Evolutionary conservation across 2,888 invertebrate species (phyloP).

Genomic region (Amphipoea lucens): DNA sequence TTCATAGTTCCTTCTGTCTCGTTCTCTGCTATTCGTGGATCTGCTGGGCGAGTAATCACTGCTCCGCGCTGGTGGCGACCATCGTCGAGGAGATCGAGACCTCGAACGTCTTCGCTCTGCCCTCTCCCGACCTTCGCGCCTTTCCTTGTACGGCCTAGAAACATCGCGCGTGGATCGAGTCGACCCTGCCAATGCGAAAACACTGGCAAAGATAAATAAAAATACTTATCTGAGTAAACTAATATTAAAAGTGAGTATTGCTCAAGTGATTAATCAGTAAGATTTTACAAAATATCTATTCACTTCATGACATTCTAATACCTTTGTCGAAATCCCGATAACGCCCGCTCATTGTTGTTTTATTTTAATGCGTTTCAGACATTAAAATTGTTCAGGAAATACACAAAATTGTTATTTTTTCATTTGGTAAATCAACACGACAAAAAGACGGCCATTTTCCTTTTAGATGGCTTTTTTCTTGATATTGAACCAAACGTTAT

Average conservation of each 20-base stretch:
- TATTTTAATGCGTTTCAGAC: conserved; percentile 33
- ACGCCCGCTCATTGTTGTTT: conserved; percentile 78
- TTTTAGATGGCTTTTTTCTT: conserved; percentile 32
- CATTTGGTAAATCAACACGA: conserved; percentile 30
- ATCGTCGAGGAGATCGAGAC: conserved; percentile 78
- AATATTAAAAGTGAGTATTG: conserved; percentile 54
- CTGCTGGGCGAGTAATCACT: conserved; percentile 65
- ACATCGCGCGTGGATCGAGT: conserved; percentile 90
- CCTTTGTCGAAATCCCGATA: conserved; percentile 80
- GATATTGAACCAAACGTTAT: conserved; percentile 45
- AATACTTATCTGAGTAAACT: conserved; percentile 78
- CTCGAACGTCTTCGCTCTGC: conserved; percentile 70
- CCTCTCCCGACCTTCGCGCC: conserved; percentile 68
- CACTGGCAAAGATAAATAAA: conserved; percentile 93
- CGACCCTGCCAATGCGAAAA: conserved; percentile 94
- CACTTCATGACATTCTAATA: conserved; percentile 78
- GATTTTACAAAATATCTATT: conserved; percentile 53
- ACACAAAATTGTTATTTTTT: conserved; percentile 26
- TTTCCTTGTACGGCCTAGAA: conserved; percentile 83
- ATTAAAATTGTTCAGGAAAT: conserved; percentile 45
- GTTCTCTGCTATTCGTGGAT: conserved; percentile 72
- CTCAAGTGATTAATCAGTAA: conserved; percentile 35
- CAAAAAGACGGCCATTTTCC: conserved; percentile 56
- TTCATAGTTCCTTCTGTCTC: conserved; percentile 63
- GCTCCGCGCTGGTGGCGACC: conserved; percentile 71